Base-by-base conservation (phyloP, 2,113 vertebrate species). In the Carettochelys insculpta region DNA sequence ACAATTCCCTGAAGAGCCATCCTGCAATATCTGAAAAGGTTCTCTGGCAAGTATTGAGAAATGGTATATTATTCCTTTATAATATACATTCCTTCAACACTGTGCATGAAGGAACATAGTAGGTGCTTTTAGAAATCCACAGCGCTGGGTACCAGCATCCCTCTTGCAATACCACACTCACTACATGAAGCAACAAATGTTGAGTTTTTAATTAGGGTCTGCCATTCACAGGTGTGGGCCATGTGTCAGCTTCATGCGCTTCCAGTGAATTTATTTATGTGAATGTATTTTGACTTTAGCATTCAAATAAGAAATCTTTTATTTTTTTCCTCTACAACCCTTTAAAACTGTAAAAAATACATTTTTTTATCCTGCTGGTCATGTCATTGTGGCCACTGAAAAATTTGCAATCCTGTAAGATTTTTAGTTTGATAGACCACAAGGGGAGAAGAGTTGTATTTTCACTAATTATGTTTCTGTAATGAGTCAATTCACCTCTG, bases 381-480 rank as follows among this genome's bases (percentile, higher is more conserved):
- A 80, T 27, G 83, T 24, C 54, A 61, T 75, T 79, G 25, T 85
- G 8, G 19, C 27, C 75, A 61, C 83, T 38, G 90, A 79, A 24
- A 83, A 56, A 47, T 56, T 84, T 86, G 61, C 43, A 8, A 25
- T 41, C 86, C 83, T 92, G 82, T 45, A 38, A 77, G 86, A 19
- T 43, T 71, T 71, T 38, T 71, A 41, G 68, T 79, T 83, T 93
- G 73, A 88, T 91, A 94, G 82, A 73, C 85, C 45, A 82, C 54
- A 90, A 82, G 77, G 56, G 92, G 87, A 85, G 89, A 89, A 56
- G 24, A 85, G 86, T 54, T 83, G 45, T 77, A 10, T 76, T 90
- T 93, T 91, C 91, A 83, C 53, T 86, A 84, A 75, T 91, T 84
- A 91, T 85, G 77, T 87, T 94, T 93, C n/a, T n/a, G n/a, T n/a